Evolutionary conservation across 2,888 invertebrate genomes (phyloP).

Genomic region (Villa cingulata): DNA sequence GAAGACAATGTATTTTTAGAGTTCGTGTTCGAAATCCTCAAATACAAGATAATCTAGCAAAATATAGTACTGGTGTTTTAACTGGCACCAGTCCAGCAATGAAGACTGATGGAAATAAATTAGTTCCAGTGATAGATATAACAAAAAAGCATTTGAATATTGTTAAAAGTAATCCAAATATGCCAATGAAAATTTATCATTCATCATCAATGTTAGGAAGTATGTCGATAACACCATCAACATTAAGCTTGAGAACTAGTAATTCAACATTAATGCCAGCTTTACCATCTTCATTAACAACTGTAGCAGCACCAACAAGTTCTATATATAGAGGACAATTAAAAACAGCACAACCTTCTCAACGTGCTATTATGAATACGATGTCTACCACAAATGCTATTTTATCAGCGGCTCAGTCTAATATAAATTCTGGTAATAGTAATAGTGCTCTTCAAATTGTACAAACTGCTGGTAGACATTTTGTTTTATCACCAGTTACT

Average conservation of each 20-base stretch:
- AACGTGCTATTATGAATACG: not conserved
- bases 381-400: not conserved
- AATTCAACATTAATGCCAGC: not conserved
- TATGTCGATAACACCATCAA: not conserved
- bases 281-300: not conserved
- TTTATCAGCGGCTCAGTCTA: not conserved
- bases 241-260: not conserved
- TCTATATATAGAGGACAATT: not conserved
- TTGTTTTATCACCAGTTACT: slow-evolving; percentile 44
- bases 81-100: slow-evolving; percentile 39
- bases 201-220: slow-evolving; percentile 1
- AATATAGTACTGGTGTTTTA: slow-evolving; percentile 25
- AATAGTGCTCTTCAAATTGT: slow-evolving; percentile 41
- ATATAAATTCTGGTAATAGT: slow-evolving; percentile 29
- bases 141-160: slow-evolving; percentile 17
- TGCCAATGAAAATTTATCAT: slow-evolving; percentile 3
- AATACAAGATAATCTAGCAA: slow-evolving; percentile 27
- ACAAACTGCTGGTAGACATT: slow-evolving; percentile 57
- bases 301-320: not conserved
- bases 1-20: slow-evolving; percentile 51
- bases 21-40: slow-evolving; percentile 37
- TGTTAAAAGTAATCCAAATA: slow-evolving; percentile 13
- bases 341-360: not conserved
- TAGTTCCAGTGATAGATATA: slow-evolving; percentile 24
- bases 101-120: slow-evolving; percentile 31